phyloP scores from a whole-genome alignment of 2,888 invertebrate genomes.

The Morpho helenor region DNA sequence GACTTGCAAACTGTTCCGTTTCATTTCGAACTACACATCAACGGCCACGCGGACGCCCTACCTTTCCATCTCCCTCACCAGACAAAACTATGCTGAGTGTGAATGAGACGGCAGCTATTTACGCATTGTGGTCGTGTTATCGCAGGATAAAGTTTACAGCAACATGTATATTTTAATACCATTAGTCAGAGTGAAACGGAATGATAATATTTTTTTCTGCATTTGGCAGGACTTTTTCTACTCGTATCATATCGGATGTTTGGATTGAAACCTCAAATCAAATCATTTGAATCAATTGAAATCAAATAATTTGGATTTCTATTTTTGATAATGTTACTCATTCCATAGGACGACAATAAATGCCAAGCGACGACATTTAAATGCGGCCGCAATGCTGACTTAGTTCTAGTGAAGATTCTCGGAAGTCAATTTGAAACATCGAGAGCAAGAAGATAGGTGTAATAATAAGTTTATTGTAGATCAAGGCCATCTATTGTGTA shows the following conservation, averaged over 20 bases:
- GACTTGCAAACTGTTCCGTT: conserved; percentile 75
- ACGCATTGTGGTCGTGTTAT: conserved; percentile 58
- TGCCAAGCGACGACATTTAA: conserved; percentile 11
- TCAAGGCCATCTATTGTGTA: conserved; percentile 3
- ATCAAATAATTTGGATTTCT: conserved; percentile 54
- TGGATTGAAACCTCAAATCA: conserved; percentile 27
- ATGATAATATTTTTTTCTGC: conserved; percentile 61
- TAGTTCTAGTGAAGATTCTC: conserved; percentile 9
- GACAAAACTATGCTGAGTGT: conserved; percentile 39
- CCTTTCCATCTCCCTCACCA: conserved; percentile 67
- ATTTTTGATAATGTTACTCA: conserved; percentile 49
- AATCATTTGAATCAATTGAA: no score
- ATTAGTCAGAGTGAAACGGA: conserved; percentile 68
- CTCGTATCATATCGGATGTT: conserved; percentile 43
- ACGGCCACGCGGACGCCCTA: conserved; percentile 71
- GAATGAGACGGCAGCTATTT: conserved; percentile 54
- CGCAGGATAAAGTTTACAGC: conserved; percentile 71
- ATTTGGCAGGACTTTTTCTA: conserved; percentile 70
- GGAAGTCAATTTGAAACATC: conserved; percentile 7
- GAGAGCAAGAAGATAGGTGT: not conserved
- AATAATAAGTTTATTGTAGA: conserved; percentile 4
- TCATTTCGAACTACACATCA: conserved; percentile 66
- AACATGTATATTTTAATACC: conserved; percentile 68
- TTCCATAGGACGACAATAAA: conserved; percentile 1
- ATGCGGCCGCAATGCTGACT: conserved; percentile 9